Percentiles rank a stretch among this genome's conserved stretches.
These are phyloP conservation scores for Pelusios castaneus DNA, from an alignment of 2,113 vertebrate genomes.

Conservation along the genomic window DNA sequence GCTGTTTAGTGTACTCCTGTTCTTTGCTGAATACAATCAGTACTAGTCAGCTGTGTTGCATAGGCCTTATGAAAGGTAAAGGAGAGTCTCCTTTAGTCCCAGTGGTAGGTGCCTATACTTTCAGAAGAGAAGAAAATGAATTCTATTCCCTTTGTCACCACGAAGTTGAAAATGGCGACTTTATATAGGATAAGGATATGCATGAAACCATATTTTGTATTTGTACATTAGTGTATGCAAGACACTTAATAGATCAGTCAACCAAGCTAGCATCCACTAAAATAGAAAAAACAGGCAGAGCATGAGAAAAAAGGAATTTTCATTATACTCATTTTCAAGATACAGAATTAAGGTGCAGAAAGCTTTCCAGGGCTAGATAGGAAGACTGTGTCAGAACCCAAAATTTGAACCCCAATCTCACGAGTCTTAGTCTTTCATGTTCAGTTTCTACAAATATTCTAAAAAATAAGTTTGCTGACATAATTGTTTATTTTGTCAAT, in stretches of 20 bases:
- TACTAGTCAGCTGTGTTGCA: background rate
- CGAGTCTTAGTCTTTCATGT: background rate
- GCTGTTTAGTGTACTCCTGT: too few relatives aligned
- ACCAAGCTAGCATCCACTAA: background rate
- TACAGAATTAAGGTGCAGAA: constrained; percentile 55
- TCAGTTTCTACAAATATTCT: constrained; percentile 23
- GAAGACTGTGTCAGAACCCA: constrained; percentile 47
- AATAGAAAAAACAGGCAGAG: background rate
- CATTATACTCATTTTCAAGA: constrained; percentile 31
- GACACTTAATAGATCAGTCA: background rate
- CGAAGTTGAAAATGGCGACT: background rate
- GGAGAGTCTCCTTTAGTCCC: background rate
- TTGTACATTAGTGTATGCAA: background rate
- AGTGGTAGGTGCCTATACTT: background rate
- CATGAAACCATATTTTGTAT: background rate
- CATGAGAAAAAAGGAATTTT: constrained; percentile 32
- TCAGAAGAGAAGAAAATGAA: background rate
- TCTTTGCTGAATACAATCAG: background rate
- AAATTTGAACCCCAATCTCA: constrained; percentile 43
- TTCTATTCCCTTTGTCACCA: background rate
- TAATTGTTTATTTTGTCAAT: background rate
- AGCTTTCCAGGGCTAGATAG: constrained; percentile 49
- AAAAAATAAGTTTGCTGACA: constrained; percentile 39
- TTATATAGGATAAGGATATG: background rate
- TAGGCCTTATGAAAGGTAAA: background rate